A percentile compares a stretch with the other conserved stretches of the same genome.
phyloP scores from a whole-genome alignment of 2,113 vertebrate species.

The Synodontis membranacea region DNA sequence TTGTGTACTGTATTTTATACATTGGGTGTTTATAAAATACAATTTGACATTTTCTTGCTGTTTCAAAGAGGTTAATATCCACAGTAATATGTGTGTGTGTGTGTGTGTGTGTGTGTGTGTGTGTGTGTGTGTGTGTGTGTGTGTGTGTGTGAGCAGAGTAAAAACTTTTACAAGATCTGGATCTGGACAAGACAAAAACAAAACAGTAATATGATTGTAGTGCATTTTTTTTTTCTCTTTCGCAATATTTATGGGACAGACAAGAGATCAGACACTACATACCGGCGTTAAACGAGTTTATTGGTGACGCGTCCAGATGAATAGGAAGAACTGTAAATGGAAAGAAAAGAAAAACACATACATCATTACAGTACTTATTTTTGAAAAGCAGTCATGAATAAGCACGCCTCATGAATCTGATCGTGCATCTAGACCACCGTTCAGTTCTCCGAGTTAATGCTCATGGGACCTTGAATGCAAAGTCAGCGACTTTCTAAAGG shows the following conservation, averaged over 20 bases:
- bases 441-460: constrained; percentile 18
- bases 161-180: neutral
- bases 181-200: neutral
- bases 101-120: neutral
- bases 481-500: constrained; percentile 73
- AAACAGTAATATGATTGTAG: neutral
- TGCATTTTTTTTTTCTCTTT: neutral
- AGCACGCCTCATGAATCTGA: neutral
- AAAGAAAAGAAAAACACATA: neutral
- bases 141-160: neutral
- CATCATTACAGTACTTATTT: neutral
- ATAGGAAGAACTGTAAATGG: constrained; percentile 63
- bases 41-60: neutral
- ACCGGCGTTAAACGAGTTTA: constrained; percentile 66
- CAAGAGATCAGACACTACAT: constrained; percentile 33
- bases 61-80: neutral
- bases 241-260: neutral
- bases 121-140: neutral
- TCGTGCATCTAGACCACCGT: neutral
- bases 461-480: constrained; percentile 51
- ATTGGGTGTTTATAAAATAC: neutral
- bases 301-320: constrained; percentile 67
- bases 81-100: neutral
- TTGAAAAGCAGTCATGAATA: neutral
- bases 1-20: no score